Base-by-base conservation (phyloP, 2,113 vertebrate genomes). In the Nesoenas mayeri region DNA sequence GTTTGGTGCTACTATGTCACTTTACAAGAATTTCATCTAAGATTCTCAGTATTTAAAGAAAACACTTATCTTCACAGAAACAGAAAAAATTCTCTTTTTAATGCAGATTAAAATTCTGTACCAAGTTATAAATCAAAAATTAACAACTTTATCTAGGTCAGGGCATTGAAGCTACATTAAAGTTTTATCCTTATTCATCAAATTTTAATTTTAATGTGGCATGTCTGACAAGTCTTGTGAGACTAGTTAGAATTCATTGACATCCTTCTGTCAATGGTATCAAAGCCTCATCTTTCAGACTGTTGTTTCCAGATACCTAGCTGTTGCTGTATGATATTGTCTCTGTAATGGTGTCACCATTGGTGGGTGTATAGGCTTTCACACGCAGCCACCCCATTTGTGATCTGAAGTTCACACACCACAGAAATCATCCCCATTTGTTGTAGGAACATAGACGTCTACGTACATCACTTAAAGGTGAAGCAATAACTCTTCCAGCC, bases 131-230 rank as follows among this genome's bases (percentile, higher is more conserved):
- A 97, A 97, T 89, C 56, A 96, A 96, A 96, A 96, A 96, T 96
- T 94, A 95, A 97, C 77, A 93, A 90, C 91, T 92, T 95, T 97
- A 95, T 93, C 82, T 97, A 96, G 95, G 96, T 92, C 96, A 95
- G 79, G 40, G 56, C 62, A 70, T 28, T 95, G 90, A 93, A 95
- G 78, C 31, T 77, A 92, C 94, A 96, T 97, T 86, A 91, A 97
- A 95, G 31, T 93, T 97, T 95, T 80, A 97, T 94, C 57, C 25
- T 70, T 47, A 60, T 95, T 94, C 86, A 88, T 85, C 94, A 83
- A 48, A 92, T 95, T 92, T 94, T 91, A 86, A 95, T 94, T 97
- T 93, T 91, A 89, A 93, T 92, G 62, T 92, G 85, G 67, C 74
- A 89, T 91, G 85, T 94, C 83, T 96, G 96, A 94, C 95, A 93